These are phyloP conservation scores for Hyles lineata DNA, from an alignment of 2,888 invertebrate species.

Conservation along the genomic window DNA sequence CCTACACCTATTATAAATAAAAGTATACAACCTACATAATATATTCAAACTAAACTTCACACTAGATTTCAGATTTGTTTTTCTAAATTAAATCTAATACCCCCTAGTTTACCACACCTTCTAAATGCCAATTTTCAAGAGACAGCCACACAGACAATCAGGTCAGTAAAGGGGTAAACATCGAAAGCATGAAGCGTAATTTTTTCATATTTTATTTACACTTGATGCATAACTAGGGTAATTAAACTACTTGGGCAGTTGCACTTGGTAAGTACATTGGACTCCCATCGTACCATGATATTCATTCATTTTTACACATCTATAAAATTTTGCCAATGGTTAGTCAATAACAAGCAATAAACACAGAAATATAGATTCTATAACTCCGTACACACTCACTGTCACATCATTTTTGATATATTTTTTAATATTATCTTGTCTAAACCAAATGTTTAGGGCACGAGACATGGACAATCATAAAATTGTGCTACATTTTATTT, in stretches of 20 bases:
- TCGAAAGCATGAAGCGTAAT: conserved; percentile 1
- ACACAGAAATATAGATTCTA: background rate
- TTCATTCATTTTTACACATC: background rate
- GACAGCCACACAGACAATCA: background rate
- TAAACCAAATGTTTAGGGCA: background rate
- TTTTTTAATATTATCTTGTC: background rate
- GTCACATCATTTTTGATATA: background rate
- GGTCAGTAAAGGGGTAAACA: background rate
- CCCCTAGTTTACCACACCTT: no score
- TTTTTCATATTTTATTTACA: background rate
- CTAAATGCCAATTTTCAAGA: background rate
- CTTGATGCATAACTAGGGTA: background rate
- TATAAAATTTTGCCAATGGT: background rate
- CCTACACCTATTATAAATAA: no score
- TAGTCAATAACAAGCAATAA: background rate
- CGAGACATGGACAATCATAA: no score
- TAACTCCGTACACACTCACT: background rate
- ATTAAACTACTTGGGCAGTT: background rate
- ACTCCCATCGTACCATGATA: background rate
- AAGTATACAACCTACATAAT: no score
- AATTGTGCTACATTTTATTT: no score
- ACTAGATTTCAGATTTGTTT: no score
- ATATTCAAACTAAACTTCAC: no score
- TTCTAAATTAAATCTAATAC: no score
- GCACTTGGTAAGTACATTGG: background rate